Evolutionary conservation across 1,140 invertebrate genomes (phyloP), one percentile per base, ranked within the genome.

Genomic region (Microplitis demolitor): DNA sequence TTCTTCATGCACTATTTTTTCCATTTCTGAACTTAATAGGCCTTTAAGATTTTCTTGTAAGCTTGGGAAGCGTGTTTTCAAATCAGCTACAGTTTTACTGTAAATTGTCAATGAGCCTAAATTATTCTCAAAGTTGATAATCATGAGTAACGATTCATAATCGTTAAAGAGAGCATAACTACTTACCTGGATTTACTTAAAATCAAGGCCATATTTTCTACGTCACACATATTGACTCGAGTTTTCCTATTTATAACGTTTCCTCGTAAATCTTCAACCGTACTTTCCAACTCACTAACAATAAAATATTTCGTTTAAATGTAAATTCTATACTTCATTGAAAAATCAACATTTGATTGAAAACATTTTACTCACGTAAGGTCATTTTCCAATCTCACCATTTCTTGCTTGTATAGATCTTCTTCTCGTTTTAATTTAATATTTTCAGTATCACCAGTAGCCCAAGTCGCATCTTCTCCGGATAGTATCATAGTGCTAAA

Each of bases 181-280:
- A 11, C 14, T 31, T 80, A 93, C 92, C 91, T 95, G 70, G 94
- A 92, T 86, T 94, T 91, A 83, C 93, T 96, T 14, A 99, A 88
- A 69, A 97, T 91, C 75, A 98, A 89, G 14, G 97, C 97, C 91
- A 99, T 98, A 78, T 95, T 95, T 84, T 99, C 97, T 2, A 99
- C 97, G 83, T 98, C 97, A 0, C 93, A 92, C 94, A 98, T 97
- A 82, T 98, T 98, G 9, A 99, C 97, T 50, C 96, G 90, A 58
- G 96, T 97, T 83, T 97, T 94, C 68, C 95, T 91, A 87, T 97
- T 98, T 61, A 98, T 96, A 0, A 98, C 97, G 85, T 98, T 97
- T 54, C 94, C 94, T 66, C 97, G 90, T 54, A 99, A 88, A 83
- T 97, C 96, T 87, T 99, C 97, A 3, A 99, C 97, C 4, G 95